Conservation (phyloP, 2,797 vertebrate species). For the Gambusia yucatana region DNA sequence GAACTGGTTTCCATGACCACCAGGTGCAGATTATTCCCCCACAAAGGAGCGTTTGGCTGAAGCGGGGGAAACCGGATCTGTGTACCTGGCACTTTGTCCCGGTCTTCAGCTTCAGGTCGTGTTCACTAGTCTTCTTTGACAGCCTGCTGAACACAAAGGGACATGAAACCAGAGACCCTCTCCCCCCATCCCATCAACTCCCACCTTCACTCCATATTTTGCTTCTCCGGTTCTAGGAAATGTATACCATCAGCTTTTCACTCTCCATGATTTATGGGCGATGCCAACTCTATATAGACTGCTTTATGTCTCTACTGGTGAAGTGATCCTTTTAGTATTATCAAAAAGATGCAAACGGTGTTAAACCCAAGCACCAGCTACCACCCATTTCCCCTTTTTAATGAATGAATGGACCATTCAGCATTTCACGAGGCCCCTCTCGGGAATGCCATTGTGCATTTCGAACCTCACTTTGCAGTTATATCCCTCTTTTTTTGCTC, state of each 20-base stretch:
- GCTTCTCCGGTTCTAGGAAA: conserved; percentile 70
- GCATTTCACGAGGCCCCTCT: conserved; percentile 71
- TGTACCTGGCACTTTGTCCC: conserved; percentile 77
- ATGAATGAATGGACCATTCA: conserved; percentile 76
- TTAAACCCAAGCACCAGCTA: conserved; percentile 44
- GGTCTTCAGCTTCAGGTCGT: conserved; percentile 71
- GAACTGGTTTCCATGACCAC: conserved; percentile 75
- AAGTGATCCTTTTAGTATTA: conserved; percentile 25
- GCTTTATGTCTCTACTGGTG: conserved; percentile 5
- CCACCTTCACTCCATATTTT: conserved; percentile 45
- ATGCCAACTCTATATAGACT: conserved; percentile 26
- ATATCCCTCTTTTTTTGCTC: conserved; percentile 64
- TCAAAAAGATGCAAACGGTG: conserved; percentile 42
- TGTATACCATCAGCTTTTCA: conserved; percentile 69
- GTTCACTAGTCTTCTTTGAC: conserved; percentile 76
- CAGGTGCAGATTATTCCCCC: conserved; percentile 80
- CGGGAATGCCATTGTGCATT: conserved; percentile 72
- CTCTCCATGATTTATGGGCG: conserved; percentile 50
- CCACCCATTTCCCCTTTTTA: conserved; percentile 57
- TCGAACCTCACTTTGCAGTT: conserved; percentile 67
- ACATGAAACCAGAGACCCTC: conserved; percentile 67
- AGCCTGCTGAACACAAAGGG: conserved; percentile 64
- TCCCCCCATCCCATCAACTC: not conserved
- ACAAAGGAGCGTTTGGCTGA: conserved; percentile 74
- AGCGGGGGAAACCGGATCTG: conserved; percentile 75